Evolutionary conservation across 2,797 vertebrate genomes (phyloP).

Genomic region (Protosalanx chinensis): DNA sequence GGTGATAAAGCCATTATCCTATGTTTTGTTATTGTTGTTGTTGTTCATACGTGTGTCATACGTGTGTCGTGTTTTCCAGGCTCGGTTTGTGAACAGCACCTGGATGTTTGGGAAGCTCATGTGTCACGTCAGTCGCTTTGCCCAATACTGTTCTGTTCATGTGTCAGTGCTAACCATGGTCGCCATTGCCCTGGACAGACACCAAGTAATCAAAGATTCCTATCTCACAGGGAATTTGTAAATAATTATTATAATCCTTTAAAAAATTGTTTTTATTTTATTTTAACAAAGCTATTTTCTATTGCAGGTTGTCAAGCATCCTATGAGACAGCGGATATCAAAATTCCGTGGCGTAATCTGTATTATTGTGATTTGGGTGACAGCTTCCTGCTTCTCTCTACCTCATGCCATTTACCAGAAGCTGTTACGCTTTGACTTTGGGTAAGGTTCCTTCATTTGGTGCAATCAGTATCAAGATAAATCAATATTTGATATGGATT

Average conservation of each 20-base stretch:
- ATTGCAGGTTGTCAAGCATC: slow-evolving; percentile 79
- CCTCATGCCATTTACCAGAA: slow-evolving; percentile 84
- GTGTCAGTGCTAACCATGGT: slow-evolving; percentile 76
- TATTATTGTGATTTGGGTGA: slow-evolving; percentile 76
- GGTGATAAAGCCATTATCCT: too few relatives aligned
- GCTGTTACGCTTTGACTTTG: slow-evolving; percentile 79
- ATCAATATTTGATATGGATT: too few relatives aligned
- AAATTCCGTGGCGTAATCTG: slow-evolving; percentile 68
- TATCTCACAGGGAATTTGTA: not conserved
- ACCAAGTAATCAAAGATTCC: slow-evolving; percentile 61
- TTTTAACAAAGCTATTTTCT: not conserved
- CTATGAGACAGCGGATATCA: slow-evolving; percentile 77
- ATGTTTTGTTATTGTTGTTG: not conserved
- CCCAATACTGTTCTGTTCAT: slow-evolving; percentile 78
- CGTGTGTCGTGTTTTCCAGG: slow-evolving; percentile 50
- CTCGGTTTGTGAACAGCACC: slow-evolving; percentile 76
- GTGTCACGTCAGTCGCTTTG: slow-evolving; percentile 77
- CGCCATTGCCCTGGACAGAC: slow-evolving; percentile 75
- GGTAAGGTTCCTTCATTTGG: slow-evolving; percentile 58
- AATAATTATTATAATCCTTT: too few relatives aligned
- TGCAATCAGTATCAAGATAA: not conserved
- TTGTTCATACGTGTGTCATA: not conserved
- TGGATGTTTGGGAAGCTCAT: slow-evolving; percentile 77
- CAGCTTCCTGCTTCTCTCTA: slow-evolving; percentile 81
- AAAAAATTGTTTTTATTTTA: too few relatives aligned